Percentiles rank a stretch among this genome's conserved stretches.
These are phyloP conservation scores for Novumbra hubbsi DNA, from an alignment of 2,797 vertebrate genomes.

Conservation along the genomic window DNA sequence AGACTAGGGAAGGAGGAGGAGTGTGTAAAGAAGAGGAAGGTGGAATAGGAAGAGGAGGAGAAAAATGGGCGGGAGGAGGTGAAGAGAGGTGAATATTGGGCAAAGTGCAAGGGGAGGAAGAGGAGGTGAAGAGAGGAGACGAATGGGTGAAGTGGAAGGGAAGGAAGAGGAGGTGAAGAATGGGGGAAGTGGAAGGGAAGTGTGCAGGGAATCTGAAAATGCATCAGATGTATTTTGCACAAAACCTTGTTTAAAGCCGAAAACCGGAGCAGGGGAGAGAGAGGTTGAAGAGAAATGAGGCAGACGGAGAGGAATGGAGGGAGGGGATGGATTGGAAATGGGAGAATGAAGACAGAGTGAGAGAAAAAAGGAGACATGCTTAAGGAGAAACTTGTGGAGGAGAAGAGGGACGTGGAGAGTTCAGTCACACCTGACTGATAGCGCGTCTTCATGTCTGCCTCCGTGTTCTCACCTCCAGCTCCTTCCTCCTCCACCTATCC, in stretches of 20 bases:
- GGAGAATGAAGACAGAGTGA: neutral
- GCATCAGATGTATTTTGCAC: neutral
- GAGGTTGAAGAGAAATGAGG: neutral
- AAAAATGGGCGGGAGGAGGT: neutral
- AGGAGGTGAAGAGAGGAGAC: neutral
- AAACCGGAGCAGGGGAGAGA: too few relatives aligned
- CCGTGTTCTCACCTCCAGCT: too few relatives aligned
- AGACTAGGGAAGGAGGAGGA: conserved; percentile 25
- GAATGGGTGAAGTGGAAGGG: neutral
- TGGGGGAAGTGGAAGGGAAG: neutral
- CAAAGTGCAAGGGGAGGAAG: neutral
- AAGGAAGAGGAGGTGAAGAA: neutral
- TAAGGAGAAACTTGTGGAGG: neutral
- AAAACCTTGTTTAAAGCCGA: too few relatives aligned
- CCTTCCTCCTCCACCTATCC: too few relatives aligned
- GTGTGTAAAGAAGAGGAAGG: neutral
- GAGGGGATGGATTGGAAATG: neutral
- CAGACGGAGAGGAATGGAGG: neutral
- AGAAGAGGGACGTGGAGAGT: neutral
- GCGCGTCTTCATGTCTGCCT: too few relatives aligned
- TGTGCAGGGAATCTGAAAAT: neutral
- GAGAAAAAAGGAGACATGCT: too few relatives aligned
- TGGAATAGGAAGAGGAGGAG: conserved; percentile 1
- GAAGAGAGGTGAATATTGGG: neutral
- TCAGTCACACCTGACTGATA: too few relatives aligned